Evolutionary conservation across 2,888 invertebrate species (phyloP), one percentile per base, ranked within the genome.

Genomic region (Meliscaeva auricollis): DNA sequence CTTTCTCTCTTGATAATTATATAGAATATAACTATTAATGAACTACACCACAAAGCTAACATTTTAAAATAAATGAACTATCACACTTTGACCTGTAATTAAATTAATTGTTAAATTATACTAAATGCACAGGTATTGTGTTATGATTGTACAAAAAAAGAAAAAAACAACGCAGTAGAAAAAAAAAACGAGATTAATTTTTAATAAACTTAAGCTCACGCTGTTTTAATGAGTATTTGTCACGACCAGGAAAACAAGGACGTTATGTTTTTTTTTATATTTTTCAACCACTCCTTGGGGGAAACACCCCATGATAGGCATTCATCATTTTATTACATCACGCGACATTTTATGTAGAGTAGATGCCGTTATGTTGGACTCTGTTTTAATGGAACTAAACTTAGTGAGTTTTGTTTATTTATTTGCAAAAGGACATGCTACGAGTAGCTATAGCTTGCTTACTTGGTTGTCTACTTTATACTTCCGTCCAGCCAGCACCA

Each of bases 321-420:
- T 79, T 84, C 79, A 79, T 79, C 79, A 75, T 79, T 84, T 84
- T 75, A 70, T 79, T 66, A 79, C 70, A 79, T 75, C 83, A 84
- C 83, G 83, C 83, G 70, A 84, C 74, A 79, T 84, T 66, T n/a
- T 70, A 15, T 6, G 6, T 46, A 15, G 7, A 17, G 7, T 17
- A 17, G 7, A 20, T 58, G 9, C 13, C 38, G 13, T 66, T 64
- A 44, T 38, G 52, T 38, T 64, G 74, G 69, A 69, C 41, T 56
- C 54, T 32, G 38, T 64, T 79, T 74, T 70, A 84, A 75, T 52
- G 66, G 69, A 84, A 41, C 62, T 22, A 66, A 84, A 41, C 62
- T 22, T 56, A 56, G 69, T 38, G 50, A 73, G 56, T 74, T 44
- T 54, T 75, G 32, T 66, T 79, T 79, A 79, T 84, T 79, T 84